phyloP scores from a whole-genome alignment of 1,140 invertebrate genomes.

The Acarapis woodi region DNA sequence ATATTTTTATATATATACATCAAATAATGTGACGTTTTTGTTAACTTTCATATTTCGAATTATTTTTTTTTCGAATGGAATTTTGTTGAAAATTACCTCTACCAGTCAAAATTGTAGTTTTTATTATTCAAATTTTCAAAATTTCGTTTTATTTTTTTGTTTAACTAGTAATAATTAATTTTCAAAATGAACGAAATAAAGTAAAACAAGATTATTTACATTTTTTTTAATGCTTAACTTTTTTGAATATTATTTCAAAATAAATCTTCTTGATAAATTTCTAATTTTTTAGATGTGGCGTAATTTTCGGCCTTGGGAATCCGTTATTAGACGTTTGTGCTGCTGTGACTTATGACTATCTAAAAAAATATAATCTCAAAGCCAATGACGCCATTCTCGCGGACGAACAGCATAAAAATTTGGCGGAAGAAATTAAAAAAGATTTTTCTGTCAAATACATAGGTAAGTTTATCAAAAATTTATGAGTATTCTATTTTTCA shows the following conservation, averaged over 20 bases:
- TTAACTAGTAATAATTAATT: no score
- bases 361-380: conserved; percentile 31
- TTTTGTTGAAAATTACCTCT: no score
- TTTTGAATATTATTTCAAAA: no score
- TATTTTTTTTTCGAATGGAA: no score
- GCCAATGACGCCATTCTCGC: conserved; percentile 57
- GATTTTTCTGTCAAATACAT: conserved; percentile 38
- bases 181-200: background rate
- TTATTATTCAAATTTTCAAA: no score
- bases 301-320: conserved; percentile 67
- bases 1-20: no score
- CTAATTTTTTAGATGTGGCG: conserved; percentile 5
- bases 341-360: conserved; percentile 37
- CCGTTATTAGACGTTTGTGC: conserved; percentile 86
- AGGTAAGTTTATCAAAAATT: no score
- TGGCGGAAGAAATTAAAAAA: conserved; percentile 39
- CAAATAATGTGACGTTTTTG: no score
- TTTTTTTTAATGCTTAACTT: background rate
- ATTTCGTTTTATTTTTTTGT: no score
- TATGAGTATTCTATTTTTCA: no score
- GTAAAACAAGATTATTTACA: background rate
- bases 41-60: no score
- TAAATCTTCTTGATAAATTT: background rate
- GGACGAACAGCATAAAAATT: conserved; percentile 39
- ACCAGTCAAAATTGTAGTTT: no score